Evolutionary conservation across 2,113 vertebrate species (phyloP).

Genomic region (Paramisgurnus dabryanus): DNA sequence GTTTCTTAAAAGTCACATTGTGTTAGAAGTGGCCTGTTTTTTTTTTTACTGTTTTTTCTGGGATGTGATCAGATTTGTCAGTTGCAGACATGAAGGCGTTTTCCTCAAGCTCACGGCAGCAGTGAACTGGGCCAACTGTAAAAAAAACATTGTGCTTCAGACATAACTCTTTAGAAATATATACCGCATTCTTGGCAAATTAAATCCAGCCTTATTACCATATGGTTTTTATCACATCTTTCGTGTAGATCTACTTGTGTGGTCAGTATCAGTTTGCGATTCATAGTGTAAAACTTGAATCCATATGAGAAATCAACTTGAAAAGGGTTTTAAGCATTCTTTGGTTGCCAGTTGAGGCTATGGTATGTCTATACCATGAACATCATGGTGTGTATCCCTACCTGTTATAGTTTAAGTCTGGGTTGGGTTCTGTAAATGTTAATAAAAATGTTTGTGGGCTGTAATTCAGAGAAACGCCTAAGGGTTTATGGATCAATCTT

Average conservation of each 20-base stretch:
- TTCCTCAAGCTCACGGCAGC: conserved; percentile 14
- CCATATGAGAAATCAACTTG: neutral
- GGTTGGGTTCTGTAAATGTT: neutral
- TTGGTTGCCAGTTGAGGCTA: conserved; percentile 4
- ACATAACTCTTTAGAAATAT: conserved; percentile 30
- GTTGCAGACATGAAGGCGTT: conserved; percentile 6
- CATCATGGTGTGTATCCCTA: neutral
- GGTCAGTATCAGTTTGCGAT: conserved; percentile 34
- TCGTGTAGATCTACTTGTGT: conserved; percentile 12
- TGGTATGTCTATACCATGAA: neutral
- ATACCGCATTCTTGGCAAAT: conserved; percentile 35
- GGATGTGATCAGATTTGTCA: conserved; percentile 27
- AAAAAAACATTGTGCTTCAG: neutral
- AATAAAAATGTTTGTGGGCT: neutral
- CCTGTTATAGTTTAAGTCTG: neutral
- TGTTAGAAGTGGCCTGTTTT: conserved; percentile 9
- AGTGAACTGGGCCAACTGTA: conserved; percentile 25
- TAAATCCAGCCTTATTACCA: conserved; percentile 33
- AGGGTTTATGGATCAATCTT: neutral
- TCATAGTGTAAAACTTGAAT: conserved; percentile 9
- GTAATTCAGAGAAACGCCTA: neutral
- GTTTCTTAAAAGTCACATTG: conserved; percentile 15
- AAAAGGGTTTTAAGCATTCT: neutral
- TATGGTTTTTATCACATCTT: conserved; percentile 29
- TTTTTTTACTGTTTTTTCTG: neutral